Base-by-base conservation (phyloP, 2,113 vertebrate species). In the Lasiurus cinereus region DNA sequence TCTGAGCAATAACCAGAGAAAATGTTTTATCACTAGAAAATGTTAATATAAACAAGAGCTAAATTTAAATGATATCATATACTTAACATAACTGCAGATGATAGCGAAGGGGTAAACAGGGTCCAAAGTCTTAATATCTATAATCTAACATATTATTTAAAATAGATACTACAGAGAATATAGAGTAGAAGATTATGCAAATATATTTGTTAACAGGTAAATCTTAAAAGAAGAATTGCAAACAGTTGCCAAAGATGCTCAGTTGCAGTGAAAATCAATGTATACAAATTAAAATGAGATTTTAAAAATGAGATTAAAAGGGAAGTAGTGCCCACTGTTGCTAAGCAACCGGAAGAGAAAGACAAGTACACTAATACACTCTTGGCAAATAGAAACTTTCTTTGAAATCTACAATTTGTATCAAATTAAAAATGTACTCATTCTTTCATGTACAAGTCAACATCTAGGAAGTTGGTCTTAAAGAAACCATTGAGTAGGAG, bases 151-250 rank as follows among this genome's bases (percentile, higher is more conserved):
- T 10, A 88, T 13, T 59, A 43, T 52, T 84, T 94, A 29, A 72
- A 72, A 66, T 31, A 76, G 33, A 48, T 67, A 29, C 29, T 77
- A 56, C 5, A 67, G 64, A 52, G 66, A 83, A 67, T 31, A 83
- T 19, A 6, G 18, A 73, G 39, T 29, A 27, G 64, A 86, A 46
- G 4, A 8, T 33, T 52, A 8, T 9, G 22, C 16, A 64, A 21
- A 54, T 62, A 62, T 27, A 39, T 39, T 39, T 39, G 39, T 39
- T 39, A 39, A 56, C 0, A 14, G 27, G 67, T 36, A 52, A 85
- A 85, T 86, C 54, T 82, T 84, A 84, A 87, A 97, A 90, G 29
- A 70, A 70, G 46, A 67, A 85, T 5, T 77, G 7, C n/a, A 67
- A 90, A 78, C 3, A 39, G 9, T 43, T 59, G n/a, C 50, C 59